A percentile compares a stretch with the other conserved stretches of the same genome.
phyloP scores from a whole-genome alignment of 2,113 vertebrate genomes.

The Centropristis striata region DNA sequence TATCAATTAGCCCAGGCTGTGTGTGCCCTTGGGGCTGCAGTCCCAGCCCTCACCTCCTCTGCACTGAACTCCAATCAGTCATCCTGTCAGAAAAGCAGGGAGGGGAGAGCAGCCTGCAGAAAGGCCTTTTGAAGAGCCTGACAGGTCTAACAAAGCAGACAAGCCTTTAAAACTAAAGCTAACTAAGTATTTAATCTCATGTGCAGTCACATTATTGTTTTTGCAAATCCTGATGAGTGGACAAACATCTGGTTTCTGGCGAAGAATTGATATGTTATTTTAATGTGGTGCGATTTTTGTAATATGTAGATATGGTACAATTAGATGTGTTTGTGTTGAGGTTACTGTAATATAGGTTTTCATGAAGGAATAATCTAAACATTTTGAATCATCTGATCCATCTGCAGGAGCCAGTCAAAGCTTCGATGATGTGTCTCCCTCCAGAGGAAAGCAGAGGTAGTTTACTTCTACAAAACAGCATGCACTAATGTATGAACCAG shows the following conservation, averaged over 20 bases:
- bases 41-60: slow-evolving; percentile 51
- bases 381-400: background rate
- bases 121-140: slow-evolving; percentile 7
- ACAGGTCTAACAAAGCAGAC: background rate
- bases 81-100: slow-evolving; percentile 64
- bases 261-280: background rate
- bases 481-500: background rate
- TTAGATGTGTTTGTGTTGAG: background rate
- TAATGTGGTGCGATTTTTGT: rapidly evolving
- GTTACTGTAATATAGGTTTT: background rate
- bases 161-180: background rate
- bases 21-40: slow-evolving; percentile 60
- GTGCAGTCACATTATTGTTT: background rate
- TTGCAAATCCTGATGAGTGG: background rate
- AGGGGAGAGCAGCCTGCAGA: slow-evolving; percentile 3
- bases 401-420: background rate
- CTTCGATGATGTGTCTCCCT: slow-evolving; percentile 48
- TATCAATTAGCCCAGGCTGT: slow-evolving; percentile 70
- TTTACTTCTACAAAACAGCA: slow-evolving; percentile 12
- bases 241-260: background rate
- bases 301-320: background rate
- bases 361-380: background rate
- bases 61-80: slow-evolving; percentile 63
- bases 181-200: background rate
- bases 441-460: slow-evolving; percentile 51